Percentiles rank a stretch among this genome's conserved stretches.
These are phyloP conservation scores for Mormyrus lacerda DNA, from an alignment of 2,113 vertebrate genomes.

Conservation along the genomic window DNA sequence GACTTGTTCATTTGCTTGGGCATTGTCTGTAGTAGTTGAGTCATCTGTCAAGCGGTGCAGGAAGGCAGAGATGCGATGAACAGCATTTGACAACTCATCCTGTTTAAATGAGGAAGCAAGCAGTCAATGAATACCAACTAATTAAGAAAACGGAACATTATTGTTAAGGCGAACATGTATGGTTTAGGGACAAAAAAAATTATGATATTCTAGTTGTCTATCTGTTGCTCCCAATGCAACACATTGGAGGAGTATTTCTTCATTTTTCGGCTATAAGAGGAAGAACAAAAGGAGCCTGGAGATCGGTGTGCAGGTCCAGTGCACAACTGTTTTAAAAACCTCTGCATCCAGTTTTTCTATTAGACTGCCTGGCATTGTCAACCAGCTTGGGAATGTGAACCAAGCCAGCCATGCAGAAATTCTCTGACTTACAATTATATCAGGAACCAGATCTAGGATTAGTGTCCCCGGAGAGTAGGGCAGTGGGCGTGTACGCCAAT, in stretches of 20 bases:
- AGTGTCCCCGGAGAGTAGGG: conserved; percentile 61
- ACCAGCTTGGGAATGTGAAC: conserved; percentile 72
- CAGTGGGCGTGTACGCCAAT: conserved; percentile 71
- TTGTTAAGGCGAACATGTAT: conserved; percentile 57
- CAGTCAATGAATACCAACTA: conserved; percentile 64
- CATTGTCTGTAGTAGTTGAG: conserved; percentile 49
- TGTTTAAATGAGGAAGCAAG: conserved; percentile 73
- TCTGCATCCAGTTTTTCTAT: conserved; percentile 75
- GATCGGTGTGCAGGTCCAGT: conserved; percentile 63
- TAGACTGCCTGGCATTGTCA: conserved; percentile 74
- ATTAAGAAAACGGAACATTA: conserved; percentile 69
- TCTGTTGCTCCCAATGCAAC: not conserved
- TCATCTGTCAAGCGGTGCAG: conserved; percentile 69
- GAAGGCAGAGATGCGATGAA: conserved; percentile 70
- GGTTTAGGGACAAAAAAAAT: conserved; percentile 47
- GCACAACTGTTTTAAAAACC: conserved; percentile 66
- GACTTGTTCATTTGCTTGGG: conserved; percentile 68
- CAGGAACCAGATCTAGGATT: conserved; percentile 77
- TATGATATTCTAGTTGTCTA: conserved; percentile 24
- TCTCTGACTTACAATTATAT: conserved; percentile 82
- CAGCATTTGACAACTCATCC: conserved; percentile 73
- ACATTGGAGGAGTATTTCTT: not conserved
- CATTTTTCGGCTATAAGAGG: conserved; percentile 27
- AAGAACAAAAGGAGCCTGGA: conserved; percentile 57
- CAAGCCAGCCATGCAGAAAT: conserved; percentile 69